Evolutionary conservation across 2,113 vertebrate genomes (phyloP).

Genomic region (Mesitornis unicolor): DNA sequence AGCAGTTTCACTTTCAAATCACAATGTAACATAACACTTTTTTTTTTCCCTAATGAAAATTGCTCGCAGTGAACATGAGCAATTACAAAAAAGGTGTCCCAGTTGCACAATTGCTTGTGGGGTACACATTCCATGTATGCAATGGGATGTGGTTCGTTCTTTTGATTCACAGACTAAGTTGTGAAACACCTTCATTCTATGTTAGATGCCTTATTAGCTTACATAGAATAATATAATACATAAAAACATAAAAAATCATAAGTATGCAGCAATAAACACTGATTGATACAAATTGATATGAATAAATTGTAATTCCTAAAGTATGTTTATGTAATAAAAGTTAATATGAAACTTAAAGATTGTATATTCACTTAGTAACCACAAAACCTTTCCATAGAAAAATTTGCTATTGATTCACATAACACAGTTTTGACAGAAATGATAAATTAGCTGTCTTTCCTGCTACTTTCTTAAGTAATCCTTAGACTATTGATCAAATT

Average conservation of each 20-base stretch:
- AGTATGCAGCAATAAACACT: neutral
- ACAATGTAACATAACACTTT: neutral
- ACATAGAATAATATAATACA: neutral
- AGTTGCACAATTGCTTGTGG: fast-evolving
- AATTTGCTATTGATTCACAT: neutral
- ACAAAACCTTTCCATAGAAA: neutral
- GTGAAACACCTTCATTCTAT: neutral
- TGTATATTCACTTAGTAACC: neutral
- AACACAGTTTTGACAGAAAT: neutral
- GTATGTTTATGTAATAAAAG: neutral
- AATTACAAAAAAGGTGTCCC: no score
- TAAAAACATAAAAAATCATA: neutral
- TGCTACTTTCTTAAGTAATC: neutral
- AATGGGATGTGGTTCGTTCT: neutral
- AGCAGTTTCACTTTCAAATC: neutral
- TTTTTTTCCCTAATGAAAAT: neutral
- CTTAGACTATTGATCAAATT: neutral
- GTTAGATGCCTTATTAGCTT: neutral
- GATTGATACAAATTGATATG: neutral
- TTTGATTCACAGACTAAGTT: neutral
- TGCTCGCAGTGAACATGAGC: neutral
- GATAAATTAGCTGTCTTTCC: neutral
- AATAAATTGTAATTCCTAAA: neutral
- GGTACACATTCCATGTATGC: neutral
- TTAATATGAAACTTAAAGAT: neutral